phyloP scores from a whole-genome alignment of 2,888 invertebrate genomes.

The Mongoloraphidia duomilia region DNA sequence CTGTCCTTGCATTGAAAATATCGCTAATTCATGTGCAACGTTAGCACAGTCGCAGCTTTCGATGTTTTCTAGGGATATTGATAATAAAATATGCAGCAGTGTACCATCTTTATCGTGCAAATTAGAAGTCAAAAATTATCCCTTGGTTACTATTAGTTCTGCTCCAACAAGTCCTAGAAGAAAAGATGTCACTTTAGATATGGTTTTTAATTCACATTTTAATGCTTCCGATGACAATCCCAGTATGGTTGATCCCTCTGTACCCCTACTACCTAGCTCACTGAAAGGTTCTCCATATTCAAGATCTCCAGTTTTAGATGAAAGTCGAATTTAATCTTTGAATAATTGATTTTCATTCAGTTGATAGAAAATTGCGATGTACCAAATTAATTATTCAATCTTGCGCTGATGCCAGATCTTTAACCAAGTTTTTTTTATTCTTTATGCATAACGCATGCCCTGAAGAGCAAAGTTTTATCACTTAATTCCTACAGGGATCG shows the following conservation, averaged over 20 bases:
- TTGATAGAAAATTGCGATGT: too few species aligned
- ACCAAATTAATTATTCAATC: too few species aligned
- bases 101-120: not conserved
- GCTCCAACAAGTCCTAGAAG: slow-evolving; percentile 24
- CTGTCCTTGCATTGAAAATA: slow-evolving; percentile 55
- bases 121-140: slow-evolving; percentile 3
- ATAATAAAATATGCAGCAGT: slow-evolving; percentile 5
- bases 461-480: too few species aligned
- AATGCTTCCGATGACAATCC: not conserved
- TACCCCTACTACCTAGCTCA: not conserved
- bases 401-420: too few species aligned
- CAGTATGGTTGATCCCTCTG: not conserved
- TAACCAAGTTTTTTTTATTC: too few species aligned
- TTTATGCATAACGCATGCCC: too few species aligned
- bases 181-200: slow-evolving; percentile 12
- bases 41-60: slow-evolving; percentile 25
- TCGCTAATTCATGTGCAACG: slow-evolving; percentile 27
- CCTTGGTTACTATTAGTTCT: slow-evolving; percentile 21
- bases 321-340: too few species aligned
- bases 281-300: not conserved
- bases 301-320: too few species aligned
- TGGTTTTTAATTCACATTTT: not conserved
- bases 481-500: too few species aligned
- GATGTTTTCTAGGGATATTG: slow-evolving; percentile 20
- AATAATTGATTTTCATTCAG: too few species aligned